These are phyloP conservation scores for Stichopus chloronotus DNA, from an alignment of 35 echinoderm and acorn worm genomes.

Conservation along the genomic window DNA sequence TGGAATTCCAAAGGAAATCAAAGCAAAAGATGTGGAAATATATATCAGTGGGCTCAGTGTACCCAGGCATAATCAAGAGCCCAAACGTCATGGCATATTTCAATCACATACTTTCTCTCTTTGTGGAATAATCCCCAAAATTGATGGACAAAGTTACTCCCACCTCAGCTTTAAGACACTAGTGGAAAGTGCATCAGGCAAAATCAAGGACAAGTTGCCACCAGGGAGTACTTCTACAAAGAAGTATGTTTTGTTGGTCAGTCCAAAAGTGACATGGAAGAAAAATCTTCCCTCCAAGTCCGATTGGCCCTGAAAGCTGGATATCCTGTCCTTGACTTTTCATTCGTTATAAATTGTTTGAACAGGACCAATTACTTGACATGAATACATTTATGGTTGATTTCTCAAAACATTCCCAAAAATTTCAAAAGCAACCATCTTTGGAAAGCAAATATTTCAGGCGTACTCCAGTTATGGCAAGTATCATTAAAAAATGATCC, in stretches of 20 bases:
- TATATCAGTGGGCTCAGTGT: not conserved
- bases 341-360: not conserved
- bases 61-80: not conserved
- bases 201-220: too few relatives aligned
- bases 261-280: too few relatives aligned
- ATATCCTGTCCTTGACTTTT: constrained; percentile 4
- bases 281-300: too few relatives aligned
- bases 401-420: not conserved
- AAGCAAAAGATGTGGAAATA: not conserved
- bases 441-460: constrained; percentile 4
- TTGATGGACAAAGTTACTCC: constrained; percentile 27
- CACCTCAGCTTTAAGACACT: not conserved
- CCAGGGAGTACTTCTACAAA: too few relatives aligned
- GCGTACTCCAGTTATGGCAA: not conserved
- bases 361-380: not conserved
- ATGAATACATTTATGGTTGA: not conserved
- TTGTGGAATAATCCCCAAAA: constrained; percentile 12
- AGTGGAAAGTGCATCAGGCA: constrained; percentile 2
- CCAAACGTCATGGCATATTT: not conserved
- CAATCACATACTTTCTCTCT: constrained; percentile 17
- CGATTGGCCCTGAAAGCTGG: not conserved
- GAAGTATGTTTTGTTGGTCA: too few relatives aligned
- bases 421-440: not conserved
- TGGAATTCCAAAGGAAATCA: constrained; percentile 27
- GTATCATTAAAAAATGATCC: not conserved